phyloP scores from a whole-genome alignment of 1,140 invertebrate species.

The Apocrypta bakeri region DNA sequence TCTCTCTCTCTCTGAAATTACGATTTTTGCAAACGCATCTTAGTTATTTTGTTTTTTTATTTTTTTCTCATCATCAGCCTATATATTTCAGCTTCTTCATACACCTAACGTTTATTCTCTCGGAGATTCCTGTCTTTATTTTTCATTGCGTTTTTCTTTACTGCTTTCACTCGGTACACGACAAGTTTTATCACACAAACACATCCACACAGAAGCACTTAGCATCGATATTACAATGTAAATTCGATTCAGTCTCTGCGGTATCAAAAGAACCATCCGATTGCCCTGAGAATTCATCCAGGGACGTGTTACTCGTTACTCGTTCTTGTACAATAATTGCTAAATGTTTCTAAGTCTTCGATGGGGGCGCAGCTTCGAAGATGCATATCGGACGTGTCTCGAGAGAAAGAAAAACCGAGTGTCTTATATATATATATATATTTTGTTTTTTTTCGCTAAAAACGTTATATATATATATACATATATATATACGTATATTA shows the following conservation, averaged over 20 bases:
- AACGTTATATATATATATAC: background rate
- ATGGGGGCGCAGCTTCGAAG: constrained; percentile 3
- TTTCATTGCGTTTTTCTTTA: background rate
- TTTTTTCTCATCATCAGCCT: background rate
- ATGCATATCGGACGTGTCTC: background rate
- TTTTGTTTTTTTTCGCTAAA: background rate
- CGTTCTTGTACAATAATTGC: constrained; percentile 38
- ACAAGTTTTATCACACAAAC: constrained; percentile 37
- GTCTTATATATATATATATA: no score
- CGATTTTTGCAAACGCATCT: background rate
- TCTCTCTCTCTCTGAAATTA: constrained; percentile 31
- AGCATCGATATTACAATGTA: constrained; percentile 13
- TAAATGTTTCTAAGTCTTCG: constrained; percentile 19
- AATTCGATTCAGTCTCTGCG: constrained; percentile 49
- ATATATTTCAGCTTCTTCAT: no score
- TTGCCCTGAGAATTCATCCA: constrained; percentile 27
- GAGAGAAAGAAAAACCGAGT: constrained; percentile 47
- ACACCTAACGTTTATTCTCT: no score
- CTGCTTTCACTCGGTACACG: background rate
- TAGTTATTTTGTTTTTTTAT: background rate
- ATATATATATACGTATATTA: background rate
- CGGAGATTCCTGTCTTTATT: no score
- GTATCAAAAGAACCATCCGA: constrained; percentile 50
- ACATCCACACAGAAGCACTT: constrained; percentile 51
- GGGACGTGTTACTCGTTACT: constrained; percentile 13